Evolutionary conservation across 2,888 invertebrate species (phyloP).

Genomic region (Aricia artaxerxes): DNA sequence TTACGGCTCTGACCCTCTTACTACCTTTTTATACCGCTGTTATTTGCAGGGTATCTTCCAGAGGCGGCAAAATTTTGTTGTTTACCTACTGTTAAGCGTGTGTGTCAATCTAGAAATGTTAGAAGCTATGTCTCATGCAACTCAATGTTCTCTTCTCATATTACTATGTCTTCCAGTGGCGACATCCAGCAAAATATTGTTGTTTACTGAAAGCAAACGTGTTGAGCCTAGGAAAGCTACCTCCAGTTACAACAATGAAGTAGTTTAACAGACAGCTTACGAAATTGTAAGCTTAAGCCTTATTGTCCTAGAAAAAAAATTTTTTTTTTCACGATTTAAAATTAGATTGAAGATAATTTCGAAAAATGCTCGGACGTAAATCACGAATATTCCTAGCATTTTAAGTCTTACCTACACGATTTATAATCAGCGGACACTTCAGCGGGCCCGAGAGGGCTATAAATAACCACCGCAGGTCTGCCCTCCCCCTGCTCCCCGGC

Average conservation of each 20-base stretch:
- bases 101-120: background rate
- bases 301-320: too few species aligned
- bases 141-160: too few species aligned
- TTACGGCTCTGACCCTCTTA: constrained; percentile 18
- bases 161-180: too few species aligned
- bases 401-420: constrained; percentile 67
- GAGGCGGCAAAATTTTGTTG: background rate
- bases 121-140: too few species aligned
- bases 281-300: too few species aligned
- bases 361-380: constrained; percentile 33
- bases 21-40: constrained; percentile 1
- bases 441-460: constrained; percentile 76
- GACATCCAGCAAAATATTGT: too few species aligned
- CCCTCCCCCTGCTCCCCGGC: constrained; percentile 37
- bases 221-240: too few species aligned
- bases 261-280: too few species aligned
- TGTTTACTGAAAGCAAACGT: too few species aligned
- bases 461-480: constrained; percentile 71
- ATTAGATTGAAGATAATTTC: constrained; percentile 2
- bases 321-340: background rate
- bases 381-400: constrained; percentile 34
- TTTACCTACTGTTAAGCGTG: background rate
- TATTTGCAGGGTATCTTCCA: background rate
- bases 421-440: constrained; percentile 77
- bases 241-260: too few species aligned